Conservation (phyloP, 1,140 invertebrate species). For the Drosophila nigrodunni region DNA sequence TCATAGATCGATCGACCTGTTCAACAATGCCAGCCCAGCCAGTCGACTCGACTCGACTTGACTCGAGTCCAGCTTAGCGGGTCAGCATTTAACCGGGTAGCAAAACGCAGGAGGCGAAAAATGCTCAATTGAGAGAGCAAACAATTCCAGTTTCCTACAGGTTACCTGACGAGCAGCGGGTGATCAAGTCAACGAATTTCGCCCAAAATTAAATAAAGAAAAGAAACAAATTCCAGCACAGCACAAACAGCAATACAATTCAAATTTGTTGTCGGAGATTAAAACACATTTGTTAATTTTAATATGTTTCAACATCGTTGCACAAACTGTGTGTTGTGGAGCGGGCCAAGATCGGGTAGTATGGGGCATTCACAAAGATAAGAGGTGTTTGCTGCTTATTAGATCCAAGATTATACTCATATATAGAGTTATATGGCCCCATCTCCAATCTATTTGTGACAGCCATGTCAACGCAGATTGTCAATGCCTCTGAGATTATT, state of each 20-base stretch:
- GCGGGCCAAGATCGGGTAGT: background rate
- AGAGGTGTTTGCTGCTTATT: constrained; percentile 50
- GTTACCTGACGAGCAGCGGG: constrained; percentile 68
- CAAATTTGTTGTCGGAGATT: constrained; percentile 82
- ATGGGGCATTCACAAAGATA: constrained; percentile 28
- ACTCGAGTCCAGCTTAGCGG: constrained; percentile 24
- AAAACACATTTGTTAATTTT: constrained; percentile 82
- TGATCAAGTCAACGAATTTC: constrained; percentile 55
- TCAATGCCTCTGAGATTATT: constrained; percentile 40
- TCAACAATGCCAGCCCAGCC: constrained; percentile 52
- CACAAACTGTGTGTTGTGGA: constrained; percentile 48
- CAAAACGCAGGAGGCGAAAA: constrained; percentile 55
- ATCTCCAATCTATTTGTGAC: constrained; percentile 40
- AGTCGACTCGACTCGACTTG: background rate
- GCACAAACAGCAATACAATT: constrained; percentile 50
- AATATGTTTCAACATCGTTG: constrained; percentile 76
- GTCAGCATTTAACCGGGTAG: constrained; percentile 64
- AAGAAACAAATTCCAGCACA: background rate
- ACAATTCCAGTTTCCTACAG: constrained; percentile 20
- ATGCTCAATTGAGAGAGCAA: constrained; percentile 8
- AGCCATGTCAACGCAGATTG: constrained; percentile 46
- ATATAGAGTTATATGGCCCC: background rate
- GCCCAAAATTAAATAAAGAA: constrained; percentile 35
- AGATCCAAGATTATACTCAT: constrained; percentile 19
- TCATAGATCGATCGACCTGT: constrained; percentile 83